Conservation (phyloP, 2,113 vertebrate species). For the Engystomops pustulosus region DNA sequence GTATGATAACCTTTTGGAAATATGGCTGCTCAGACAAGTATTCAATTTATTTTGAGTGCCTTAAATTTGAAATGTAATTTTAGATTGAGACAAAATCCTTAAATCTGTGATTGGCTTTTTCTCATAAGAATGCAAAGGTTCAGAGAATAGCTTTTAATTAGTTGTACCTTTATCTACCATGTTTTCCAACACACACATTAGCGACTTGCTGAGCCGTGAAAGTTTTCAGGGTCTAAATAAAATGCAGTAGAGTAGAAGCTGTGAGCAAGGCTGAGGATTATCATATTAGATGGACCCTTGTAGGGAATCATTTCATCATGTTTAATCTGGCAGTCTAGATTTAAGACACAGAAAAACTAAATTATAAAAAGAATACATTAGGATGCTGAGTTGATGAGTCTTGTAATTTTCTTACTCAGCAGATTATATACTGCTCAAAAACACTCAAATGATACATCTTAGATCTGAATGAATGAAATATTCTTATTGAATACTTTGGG, state of each 20-base stretch:
- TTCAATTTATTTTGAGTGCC: conserved; percentile 57
- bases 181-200: conserved; percentile 32
- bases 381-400: background rate
- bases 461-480: too few species aligned
- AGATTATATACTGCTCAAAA: too few species aligned
- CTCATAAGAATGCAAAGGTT: background rate
- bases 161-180: conserved; percentile 13
- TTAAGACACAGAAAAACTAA: background rate
- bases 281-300: background rate
- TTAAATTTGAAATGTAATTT: conserved; percentile 55
- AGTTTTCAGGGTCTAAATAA: background rate
- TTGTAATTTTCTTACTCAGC: too few species aligned
- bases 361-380: background rate
- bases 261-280: background rate
- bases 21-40: conserved; percentile 45
- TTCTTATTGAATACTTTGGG: too few species aligned
- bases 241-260: background rate
- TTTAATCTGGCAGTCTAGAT: background rate
- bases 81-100: conserved; percentile 32
- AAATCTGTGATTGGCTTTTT: conserved; percentile 51
- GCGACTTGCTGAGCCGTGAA: conserved; percentile 31
- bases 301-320: background rate
- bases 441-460: too few species aligned
- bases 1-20: conserved; percentile 55
- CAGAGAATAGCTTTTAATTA: conserved; percentile 47